Percentiles rank a stretch among this genome's conserved stretches.
Evolutionary conservation across 2,888 invertebrate species (phyloP).

Genomic region (Hedya salicella): DNA sequence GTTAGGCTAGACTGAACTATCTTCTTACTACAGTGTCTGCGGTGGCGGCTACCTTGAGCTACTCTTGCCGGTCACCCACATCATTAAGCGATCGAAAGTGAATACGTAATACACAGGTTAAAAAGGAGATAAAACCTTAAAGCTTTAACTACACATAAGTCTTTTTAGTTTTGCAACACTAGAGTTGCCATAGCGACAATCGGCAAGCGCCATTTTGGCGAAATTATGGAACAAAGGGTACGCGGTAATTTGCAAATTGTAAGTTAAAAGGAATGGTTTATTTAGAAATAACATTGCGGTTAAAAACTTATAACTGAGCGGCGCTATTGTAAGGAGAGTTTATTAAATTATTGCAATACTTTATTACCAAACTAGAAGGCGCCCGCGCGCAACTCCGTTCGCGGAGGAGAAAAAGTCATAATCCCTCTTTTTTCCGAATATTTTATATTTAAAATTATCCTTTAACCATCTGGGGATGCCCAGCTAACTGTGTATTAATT

Average conservation of each 20-base stretch:
- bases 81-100: slow-evolving; percentile 34
- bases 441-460: too few species aligned
- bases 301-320: background rate
- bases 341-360: too few species aligned
- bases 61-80: slow-evolving; percentile 39
- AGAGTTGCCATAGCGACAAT: background rate
- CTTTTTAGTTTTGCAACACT: background rate
- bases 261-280: background rate
- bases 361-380: too few species aligned
- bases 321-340: too few species aligned
- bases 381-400: too few species aligned
- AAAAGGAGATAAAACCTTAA: background rate
- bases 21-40: slow-evolving; percentile 1
- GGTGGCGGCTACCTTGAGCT: slow-evolving; percentile 37
- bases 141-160: background rate
- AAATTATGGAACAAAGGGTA: slow-evolving; percentile 7
- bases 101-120: background rate
- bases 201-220: slow-evolving; percentile 27
- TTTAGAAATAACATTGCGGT: background rate
- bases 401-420: too few species aligned
- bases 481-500: too few species aligned
- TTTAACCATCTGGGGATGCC: too few species aligned
- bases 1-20: slow-evolving; percentile 23
- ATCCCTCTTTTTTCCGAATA: too few species aligned
- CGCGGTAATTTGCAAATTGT: slow-evolving; percentile 19